Percentiles rank a stretch among this genome's conserved stretches.
Conservation (phyloP, 2,888 invertebrate genomes). For the Hydrotaea cyrtoneurina region DNA sequence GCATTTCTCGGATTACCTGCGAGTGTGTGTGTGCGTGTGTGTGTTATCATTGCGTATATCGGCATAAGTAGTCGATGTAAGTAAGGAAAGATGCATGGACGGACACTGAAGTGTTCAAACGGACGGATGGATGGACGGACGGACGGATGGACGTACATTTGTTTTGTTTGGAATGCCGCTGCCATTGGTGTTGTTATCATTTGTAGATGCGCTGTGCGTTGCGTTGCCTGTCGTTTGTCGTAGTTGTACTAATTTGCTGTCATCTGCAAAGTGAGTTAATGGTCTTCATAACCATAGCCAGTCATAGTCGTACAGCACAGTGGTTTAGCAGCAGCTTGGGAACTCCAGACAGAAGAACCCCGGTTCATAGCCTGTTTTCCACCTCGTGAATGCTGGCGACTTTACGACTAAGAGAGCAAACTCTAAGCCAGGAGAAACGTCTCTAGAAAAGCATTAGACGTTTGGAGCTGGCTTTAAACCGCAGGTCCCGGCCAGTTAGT, state of each 20-base stretch:
- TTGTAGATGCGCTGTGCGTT: background rate
- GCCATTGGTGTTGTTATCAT: constrained; percentile 5
- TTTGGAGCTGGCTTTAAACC: no score
- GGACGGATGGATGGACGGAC: no score
- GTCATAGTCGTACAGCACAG: constrained; percentile 7
- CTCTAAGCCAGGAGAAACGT: no score
- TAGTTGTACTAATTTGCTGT: constrained; percentile 63
- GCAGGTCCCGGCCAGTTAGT: no score
- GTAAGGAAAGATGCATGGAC: background rate
- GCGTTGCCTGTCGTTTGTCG: constrained; percentile 4
- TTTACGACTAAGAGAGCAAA: no score
- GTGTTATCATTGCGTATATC: background rate
- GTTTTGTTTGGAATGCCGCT: background rate
- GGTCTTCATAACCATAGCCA: background rate
- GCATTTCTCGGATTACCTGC: constrained; percentile 53
- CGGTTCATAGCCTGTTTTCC: no score
- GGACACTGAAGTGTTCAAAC: no score
- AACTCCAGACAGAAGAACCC: no score
- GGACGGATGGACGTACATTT: background rate
- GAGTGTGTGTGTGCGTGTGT: constrained; percentile 29
- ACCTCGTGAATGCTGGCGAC: no score
- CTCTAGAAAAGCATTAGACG: no score
- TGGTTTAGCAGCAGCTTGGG: background rate
- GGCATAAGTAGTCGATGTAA: background rate
- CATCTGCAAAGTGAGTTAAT: constrained; percentile 55